Base-by-base conservation (phyloP, 53 echinoderm and acorn worm genomes). In the Temnopleurus reevesii region DNA sequence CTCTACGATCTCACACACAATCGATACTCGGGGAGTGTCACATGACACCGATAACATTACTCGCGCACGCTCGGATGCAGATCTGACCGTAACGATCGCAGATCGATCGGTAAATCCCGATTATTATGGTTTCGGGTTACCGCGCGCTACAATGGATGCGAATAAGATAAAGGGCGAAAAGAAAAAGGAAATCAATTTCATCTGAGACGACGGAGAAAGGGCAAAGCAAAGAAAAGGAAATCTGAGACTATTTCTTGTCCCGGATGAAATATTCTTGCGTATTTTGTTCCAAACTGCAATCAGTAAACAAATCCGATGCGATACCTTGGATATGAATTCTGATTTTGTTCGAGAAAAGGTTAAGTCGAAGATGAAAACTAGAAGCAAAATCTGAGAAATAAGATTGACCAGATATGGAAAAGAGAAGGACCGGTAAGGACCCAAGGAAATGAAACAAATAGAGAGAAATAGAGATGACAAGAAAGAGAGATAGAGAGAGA, bases 241-340 rank as follows among this genome's bases (percentile, higher is more conserved):
- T 21, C n/a, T 41, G 71, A 71, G 71, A 71, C 10, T n/a, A 34
- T 41, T 21, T 41, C 43, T 71, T 71, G n/a, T 71, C 41, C 71
- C 71, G 19, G 41, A 38, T 71, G 71, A 47, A 79, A 79, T 79
- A 49, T 49, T 46, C 46, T 24, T 25, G 49, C 79, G 79, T 79
- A 47, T 79, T 49, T 49, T 24, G 79, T 79, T 79, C 79, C 79
- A 79, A 77, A 79, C 46, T 47, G 12, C 79, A 79, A 79, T 79
- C 79, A 27, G 79, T 49, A 79, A 79, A 79, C 79, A 79, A 49
- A 79, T 79, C 46, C 79, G 47, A 0, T 26, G 49, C 23, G 28
- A 46, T n/a, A 2, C n/a, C n/a, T n/a, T n/a, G n/a, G n/a, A 59
- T 79, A 47, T 47, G 79, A 17, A 47, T 79, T 49, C 27, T 49